phyloP scores from a whole-genome alignment of 2,113 vertebrate species.

The Perca flavescens region DNA sequence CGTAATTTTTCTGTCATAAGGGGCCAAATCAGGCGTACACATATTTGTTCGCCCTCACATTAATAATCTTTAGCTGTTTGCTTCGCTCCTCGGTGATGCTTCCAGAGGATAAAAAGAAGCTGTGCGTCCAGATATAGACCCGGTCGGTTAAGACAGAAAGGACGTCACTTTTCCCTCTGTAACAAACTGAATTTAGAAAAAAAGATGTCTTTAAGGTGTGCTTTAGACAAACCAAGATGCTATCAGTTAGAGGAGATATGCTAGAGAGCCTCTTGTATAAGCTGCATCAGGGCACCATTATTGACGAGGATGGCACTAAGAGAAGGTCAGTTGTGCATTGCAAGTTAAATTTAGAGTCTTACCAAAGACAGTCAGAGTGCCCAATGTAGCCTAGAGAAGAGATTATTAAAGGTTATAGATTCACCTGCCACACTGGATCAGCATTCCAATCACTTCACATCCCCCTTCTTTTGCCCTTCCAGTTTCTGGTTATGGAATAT shows the following conservation, averaged over 20 bases:
- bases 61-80: conserved; percentile 34
- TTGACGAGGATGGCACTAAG: conserved; percentile 44
- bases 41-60: conserved; percentile 30
- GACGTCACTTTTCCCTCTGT: conserved; percentile 5
- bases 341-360: conserved; percentile 25
- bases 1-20: conserved; percentile 18
- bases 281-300: conserved; percentile 17
- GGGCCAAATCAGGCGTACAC: conserved; percentile 25
- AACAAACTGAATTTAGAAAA: conserved; percentile 17
- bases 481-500: conserved; percentile 42
- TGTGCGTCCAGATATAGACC: conserved; percentile 9
- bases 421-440: conserved; percentile 35
- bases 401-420: conserved; percentile 24
- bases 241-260: conserved; percentile 16
- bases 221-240: conserved; percentile 20
- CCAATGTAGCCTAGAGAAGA: conserved; percentile 2
- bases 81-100: conserved; percentile 15
- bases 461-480: conserved; percentile 20
- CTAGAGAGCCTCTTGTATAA: conserved; percentile 24
- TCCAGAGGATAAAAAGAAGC: conserved; percentile 13
- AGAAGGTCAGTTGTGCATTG: conserved; percentile 55
- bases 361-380: background rate
- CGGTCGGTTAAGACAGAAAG: background rate
- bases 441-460: conserved; percentile 17
- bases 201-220: background rate